These are phyloP conservation scores for Petrocephalus microphthalmus DNA, from an alignment of 2,113 vertebrate species.

Conservation along the genomic window DNA sequence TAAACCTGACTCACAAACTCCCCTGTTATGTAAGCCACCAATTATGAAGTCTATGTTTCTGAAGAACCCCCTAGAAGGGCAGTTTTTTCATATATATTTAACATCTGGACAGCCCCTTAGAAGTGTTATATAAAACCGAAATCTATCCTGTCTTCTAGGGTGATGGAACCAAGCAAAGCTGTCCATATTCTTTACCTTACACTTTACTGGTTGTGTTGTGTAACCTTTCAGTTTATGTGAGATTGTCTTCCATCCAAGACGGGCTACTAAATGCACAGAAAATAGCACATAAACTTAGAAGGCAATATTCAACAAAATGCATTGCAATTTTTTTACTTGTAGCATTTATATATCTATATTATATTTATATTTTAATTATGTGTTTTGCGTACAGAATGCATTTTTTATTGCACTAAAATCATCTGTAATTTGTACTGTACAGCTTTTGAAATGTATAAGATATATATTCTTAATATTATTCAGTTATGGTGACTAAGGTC, in stretches of 20 bases:
- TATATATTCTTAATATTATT: neutral
- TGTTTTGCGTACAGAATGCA: neutral
- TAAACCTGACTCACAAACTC: neutral
- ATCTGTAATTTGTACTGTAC: neutral
- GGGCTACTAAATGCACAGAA: neutral
- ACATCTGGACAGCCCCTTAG: constrained; percentile 31
- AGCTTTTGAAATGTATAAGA: neutral
- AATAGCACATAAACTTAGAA: neutral
- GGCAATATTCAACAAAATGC: neutral
- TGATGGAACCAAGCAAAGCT: constrained; percentile 44
- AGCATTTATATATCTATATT: neutral
- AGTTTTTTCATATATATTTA: constrained; percentile 32
- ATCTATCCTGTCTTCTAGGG: constrained; percentile 48
- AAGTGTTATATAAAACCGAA: constrained; percentile 41
- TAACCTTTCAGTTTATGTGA: constrained; percentile 8
- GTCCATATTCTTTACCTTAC: constrained; percentile 43
- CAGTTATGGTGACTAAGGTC: too few species aligned
- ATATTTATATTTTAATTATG: neutral
- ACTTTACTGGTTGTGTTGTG: constrained; percentile 20
- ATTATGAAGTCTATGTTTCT: neutral
- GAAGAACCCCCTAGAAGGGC: constrained; percentile 21
- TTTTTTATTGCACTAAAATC: neutral
- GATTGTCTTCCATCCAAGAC: neutral
- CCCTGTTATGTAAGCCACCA: neutral
- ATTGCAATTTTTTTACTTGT: neutral